A percentile compares a stretch with the other conserved stretches of the same genome.
Evolutionary conservation across 2,888 invertebrate species (phyloP).

Genomic region (Phorcus lineatus): DNA sequence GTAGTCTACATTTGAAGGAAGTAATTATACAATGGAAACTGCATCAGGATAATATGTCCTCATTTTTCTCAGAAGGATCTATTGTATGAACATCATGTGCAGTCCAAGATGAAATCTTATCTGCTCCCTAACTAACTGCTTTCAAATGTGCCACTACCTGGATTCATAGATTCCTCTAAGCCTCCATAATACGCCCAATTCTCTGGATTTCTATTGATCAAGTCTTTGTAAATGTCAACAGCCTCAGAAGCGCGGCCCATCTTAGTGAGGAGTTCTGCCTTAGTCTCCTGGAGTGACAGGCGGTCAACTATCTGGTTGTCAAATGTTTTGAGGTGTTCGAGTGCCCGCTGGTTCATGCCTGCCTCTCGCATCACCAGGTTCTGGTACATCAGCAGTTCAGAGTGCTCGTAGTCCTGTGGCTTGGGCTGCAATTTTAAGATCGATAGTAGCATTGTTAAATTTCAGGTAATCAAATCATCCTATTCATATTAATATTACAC

Average conservation of each 20-base stretch:
- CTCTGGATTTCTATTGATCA: slow-evolving; percentile 95
- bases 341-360: slow-evolving; percentile 87
- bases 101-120: neutral
- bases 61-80: neutral
- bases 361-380: slow-evolving; percentile 96
- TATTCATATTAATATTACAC: too few relatives aligned
- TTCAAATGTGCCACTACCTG: neutral
- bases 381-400: slow-evolving; percentile 96
- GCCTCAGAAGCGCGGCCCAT: slow-evolving; percentile 82
- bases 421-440: slow-evolving; percentile 65
- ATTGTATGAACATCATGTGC: neutral
- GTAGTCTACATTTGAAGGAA: neutral
- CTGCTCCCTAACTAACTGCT: too few relatives aligned
- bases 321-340: slow-evolving; percentile 91
- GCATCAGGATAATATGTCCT: neutral
- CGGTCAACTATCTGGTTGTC: slow-evolving; percentile 95
- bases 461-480: too few relatives aligned
- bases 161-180: slow-evolving; percentile 86
- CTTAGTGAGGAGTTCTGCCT: slow-evolving; percentile 78
- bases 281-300: slow-evolving; percentile 92
- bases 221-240: slow-evolving; percentile 85
- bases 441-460: too few relatives aligned
- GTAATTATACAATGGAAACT: neutral
- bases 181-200: slow-evolving; percentile 94
- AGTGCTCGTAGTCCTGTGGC: slow-evolving; percentile 91